Conservation (phyloP, 1,140 invertebrate genomes). For the Eciton burchellii region DNA sequence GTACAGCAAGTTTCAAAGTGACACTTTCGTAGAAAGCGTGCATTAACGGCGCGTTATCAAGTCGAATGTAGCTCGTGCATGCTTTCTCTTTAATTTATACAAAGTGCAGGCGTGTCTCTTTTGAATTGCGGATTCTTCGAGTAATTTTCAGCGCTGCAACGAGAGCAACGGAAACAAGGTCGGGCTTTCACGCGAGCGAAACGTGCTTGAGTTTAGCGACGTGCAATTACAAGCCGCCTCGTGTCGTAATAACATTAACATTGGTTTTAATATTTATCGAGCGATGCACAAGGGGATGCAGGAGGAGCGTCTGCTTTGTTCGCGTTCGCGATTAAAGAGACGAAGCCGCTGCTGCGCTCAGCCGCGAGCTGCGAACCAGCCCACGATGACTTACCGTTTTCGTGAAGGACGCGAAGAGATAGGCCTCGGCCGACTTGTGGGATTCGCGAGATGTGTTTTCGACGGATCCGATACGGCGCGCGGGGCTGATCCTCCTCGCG, state of each 20-base stretch:
- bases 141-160: not conserved
- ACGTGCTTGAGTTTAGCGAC: not conserved
- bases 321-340: too few relatives aligned
- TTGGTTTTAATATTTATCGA: not conserved
- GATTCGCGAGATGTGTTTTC: slow-evolving; percentile 31
- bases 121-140: not conserved
- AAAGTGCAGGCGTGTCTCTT: not conserved
- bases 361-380: not conserved
- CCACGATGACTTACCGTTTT: slow-evolving; percentile 66
- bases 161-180: not conserved
- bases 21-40: not conserved
- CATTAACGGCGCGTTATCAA: slow-evolving; percentile 8
- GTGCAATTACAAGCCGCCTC: too few relatives aligned
- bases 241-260: not conserved
- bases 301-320: too few relatives aligned
- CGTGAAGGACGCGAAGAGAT: slow-evolving; percentile 62
- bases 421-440: slow-evolving; percentile 15
- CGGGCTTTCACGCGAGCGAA: not conserved
- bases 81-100: not conserved
- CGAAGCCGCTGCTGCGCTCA: not conserved
- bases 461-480: slow-evolving; percentile 20
- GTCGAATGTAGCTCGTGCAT: not conserved
- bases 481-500: slow-evolving; percentile 74
- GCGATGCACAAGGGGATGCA: too few relatives aligned
- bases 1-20: not conserved